phyloP scores from a whole-genome alignment of 2,797 vertebrate species.

The Balearica regulorum region DNA sequence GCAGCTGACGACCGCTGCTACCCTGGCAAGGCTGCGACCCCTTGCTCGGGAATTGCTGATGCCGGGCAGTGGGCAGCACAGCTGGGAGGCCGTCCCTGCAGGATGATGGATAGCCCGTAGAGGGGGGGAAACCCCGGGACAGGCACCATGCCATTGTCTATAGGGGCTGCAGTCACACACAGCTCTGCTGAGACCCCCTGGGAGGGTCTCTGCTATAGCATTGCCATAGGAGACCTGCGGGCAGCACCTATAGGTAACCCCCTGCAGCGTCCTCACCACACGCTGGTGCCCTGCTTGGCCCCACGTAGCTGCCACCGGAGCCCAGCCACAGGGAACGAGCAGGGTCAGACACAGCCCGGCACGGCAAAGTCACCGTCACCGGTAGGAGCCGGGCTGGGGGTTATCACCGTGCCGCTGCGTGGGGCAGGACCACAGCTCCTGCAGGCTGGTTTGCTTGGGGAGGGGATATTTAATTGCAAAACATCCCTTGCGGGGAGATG shows the following conservation, averaged over 20 bases:
- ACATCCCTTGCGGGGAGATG: neutral
- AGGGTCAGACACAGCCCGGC: neutral
- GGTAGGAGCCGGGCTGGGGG: neutral
- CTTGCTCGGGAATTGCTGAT: neutral
- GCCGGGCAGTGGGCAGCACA: neutral
- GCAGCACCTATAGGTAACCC: neutral
- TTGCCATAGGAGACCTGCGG: neutral
- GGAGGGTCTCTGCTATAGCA: neutral
- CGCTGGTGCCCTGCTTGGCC: neutral
- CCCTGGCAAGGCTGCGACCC: accelerated
- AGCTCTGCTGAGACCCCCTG: neutral
- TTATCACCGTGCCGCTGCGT: accelerated
- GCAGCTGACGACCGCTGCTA: neutral
- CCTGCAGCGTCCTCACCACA: neutral
- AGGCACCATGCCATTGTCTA: neutral
- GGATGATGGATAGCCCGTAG: neutral
- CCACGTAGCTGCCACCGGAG: neutral
- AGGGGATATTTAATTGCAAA: neutral
- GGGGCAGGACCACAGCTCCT: neutral
- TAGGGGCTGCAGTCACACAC: neutral
- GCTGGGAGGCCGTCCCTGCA: neutral
- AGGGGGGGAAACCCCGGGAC: neutral
- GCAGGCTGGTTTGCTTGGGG: neutral
- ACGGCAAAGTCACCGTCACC: neutral
- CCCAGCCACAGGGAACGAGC: neutral